Percentiles rank a stretch among this genome's conserved stretches.
Evolutionary conservation across 64 coral and sea anemone genomes (phyloP).

Genomic region (Montipora cactus): DNA sequence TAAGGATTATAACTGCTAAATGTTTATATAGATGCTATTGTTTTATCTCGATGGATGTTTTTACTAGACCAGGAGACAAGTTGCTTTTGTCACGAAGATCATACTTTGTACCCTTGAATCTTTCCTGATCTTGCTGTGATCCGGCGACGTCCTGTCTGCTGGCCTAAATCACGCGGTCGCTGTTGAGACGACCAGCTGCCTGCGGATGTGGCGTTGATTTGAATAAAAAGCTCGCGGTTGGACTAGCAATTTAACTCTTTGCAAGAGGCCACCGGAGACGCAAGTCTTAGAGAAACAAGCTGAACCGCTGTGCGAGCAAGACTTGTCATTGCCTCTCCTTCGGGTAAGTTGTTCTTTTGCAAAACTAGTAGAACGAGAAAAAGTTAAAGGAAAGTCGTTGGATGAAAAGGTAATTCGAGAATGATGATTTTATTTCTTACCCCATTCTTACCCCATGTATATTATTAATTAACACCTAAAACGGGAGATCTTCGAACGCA

Average conservation of each 20-base stretch:
- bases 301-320: no score
- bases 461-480: neutral
- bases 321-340: neutral
- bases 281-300: neutral
- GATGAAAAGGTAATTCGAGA: neutral
- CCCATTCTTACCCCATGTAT: neutral
- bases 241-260: neutral
- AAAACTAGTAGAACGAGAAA: neutral
- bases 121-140: neutral
- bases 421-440: neutral
- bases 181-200: neutral
- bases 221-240: neutral
- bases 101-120: neutral
- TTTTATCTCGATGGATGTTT: neutral
- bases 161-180: neutral
- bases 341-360: neutral
- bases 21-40: neutral
- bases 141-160: conserved; percentile 15
- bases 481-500: neutral
- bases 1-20: neutral
- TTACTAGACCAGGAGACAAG: neutral
- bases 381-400: neutral
- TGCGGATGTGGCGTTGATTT: neutral
- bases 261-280: neutral
- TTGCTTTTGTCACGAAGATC: neutral